Evolutionary conservation across 2,113 vertebrate genomes (phyloP), one percentile per base, ranked within the genome.

Genomic region (Ceyx margarethae): DNA sequence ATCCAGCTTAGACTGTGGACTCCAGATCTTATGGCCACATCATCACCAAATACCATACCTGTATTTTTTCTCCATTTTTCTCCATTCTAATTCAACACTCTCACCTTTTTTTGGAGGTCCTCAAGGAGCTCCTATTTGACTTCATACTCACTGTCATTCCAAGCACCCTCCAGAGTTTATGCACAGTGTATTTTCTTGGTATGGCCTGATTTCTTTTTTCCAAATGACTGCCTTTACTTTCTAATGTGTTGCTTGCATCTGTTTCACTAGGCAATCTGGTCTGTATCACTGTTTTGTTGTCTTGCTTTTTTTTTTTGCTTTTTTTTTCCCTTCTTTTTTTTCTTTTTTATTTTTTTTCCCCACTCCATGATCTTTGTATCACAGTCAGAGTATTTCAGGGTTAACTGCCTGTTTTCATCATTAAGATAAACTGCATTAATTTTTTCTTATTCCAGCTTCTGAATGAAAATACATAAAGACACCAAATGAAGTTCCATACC

Each of bases 211-310:
- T 89, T 57, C n/a, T 68, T 77, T 73, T 71, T 50, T 23, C 7
- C 45, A 29, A 25, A 89, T 1, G 2, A 91, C 61, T 87, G 45
- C 46, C 56, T 80, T 87, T 54, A 57, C 62, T 89, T 92, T 67
- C 78, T 89, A 73, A 76, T 80, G 86, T 51, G 87, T 80, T 94
- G 45, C 85, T 82, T 69, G 50, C 87, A 89, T 93, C 75, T 94
- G 71, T 95, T 94, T 89, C 76, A 58, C 42, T 46, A 73, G 72
- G 64, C 85, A 95, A 91, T 91, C 81, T 94, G 93, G 71, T 92
- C 56, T 91, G 43, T 87, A 91, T 87, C 87, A 91, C 64, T 89
- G 16, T 69, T 94, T 92, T 93, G 78, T 93, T 77, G 86, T 82
- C 54, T 54, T n/a, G 37, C 4, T 29, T 22, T 35, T 87, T n/a